These are phyloP conservation scores for Agriotes lineatus DNA, from an alignment of 2,888 invertebrate genomes.

Conservation along the genomic window DNA sequence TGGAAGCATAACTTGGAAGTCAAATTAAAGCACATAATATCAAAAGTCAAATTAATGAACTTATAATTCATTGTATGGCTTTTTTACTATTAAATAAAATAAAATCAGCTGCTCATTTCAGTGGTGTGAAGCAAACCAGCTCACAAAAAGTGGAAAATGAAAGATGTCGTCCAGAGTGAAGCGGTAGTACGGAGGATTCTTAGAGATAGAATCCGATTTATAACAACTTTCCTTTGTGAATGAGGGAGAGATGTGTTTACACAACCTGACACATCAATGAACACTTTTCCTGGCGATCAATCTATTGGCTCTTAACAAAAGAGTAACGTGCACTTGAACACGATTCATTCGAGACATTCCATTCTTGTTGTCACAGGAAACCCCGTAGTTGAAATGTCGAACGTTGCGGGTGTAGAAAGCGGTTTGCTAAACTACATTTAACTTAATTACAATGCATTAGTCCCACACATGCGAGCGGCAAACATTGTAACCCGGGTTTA, in stretches of 20 bases:
- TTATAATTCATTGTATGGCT: no score
- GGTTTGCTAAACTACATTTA: conserved; percentile 35
- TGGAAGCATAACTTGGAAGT: no score
- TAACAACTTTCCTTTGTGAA: conserved; percentile 2
- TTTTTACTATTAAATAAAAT: no score
- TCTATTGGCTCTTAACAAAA: conserved; percentile 18
- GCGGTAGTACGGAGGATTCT: background rate
- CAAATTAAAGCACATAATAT: no score
- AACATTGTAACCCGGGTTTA: conserved; percentile 23
- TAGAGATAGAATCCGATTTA: background rate
- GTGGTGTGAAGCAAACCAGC: no score
- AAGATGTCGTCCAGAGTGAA: background rate
- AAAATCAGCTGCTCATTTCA: no score
- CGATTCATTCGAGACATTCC: conserved; percentile 1
- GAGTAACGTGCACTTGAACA: conserved; percentile 16
- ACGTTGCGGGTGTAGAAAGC: conserved; percentile 22
- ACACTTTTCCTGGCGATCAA: conserved; percentile 18
- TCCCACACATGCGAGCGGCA: conserved; percentile 14
- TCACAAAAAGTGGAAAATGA: no score
- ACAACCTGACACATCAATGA: conserved; percentile 18
- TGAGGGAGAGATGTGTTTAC: conserved; percentile 12
- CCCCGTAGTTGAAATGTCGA: background rate
- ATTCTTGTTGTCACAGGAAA: conserved; percentile 8
- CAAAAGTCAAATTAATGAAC: no score
- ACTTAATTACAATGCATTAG: conserved; percentile 34